Conservation (phyloP, 1,140 invertebrate species). For the Heliconius hermathena region DNA sequence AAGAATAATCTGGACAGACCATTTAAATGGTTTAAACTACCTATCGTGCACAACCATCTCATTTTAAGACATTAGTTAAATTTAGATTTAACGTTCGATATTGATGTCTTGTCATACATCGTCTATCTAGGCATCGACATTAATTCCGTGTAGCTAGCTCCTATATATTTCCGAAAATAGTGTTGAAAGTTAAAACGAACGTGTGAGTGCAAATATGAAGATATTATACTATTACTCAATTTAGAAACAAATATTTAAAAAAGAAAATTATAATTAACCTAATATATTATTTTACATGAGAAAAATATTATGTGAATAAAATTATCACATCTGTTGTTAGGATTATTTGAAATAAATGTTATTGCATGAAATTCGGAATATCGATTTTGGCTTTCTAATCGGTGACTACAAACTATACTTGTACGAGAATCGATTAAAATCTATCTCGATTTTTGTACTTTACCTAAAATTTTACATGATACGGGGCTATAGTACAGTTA, state of each 20-base stretch:
- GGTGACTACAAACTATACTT: conserved; percentile 1
- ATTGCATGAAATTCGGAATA: conserved; percentile 53
- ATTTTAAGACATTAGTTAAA: conserved; percentile 40
- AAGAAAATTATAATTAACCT: background rate
- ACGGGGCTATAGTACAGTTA: conserved; percentile 43
- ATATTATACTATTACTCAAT: conserved; percentile 9
- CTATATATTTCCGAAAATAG: conserved; percentile 31
- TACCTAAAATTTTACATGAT: background rate
- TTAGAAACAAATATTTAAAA: background rate
- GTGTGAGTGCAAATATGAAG: conserved; percentile 27
- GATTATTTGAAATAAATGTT: conserved; percentile 39
- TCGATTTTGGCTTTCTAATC: conserved; percentile 1
- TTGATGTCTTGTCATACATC: conserved; percentile 29
- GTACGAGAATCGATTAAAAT: conserved; percentile 6
- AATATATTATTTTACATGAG: background rate
- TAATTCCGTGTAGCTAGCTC: conserved; percentile 33
- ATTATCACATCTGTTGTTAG: conserved; percentile 2
- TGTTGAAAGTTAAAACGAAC: conserved; percentile 21
- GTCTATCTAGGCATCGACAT: conserved; percentile 22
- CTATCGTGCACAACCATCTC: conserved; percentile 80
- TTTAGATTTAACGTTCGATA: conserved; percentile 27
- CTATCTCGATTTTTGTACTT: conserved; percentile 14
- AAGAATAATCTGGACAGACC: conserved; percentile 69
- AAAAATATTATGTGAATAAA: background rate
- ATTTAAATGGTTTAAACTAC: conserved; percentile 58